Evolutionary conservation across 2,113 vertebrate species (phyloP), one percentile per base, ranked within the genome.

Genomic region (Phocoena sinus): DNA sequence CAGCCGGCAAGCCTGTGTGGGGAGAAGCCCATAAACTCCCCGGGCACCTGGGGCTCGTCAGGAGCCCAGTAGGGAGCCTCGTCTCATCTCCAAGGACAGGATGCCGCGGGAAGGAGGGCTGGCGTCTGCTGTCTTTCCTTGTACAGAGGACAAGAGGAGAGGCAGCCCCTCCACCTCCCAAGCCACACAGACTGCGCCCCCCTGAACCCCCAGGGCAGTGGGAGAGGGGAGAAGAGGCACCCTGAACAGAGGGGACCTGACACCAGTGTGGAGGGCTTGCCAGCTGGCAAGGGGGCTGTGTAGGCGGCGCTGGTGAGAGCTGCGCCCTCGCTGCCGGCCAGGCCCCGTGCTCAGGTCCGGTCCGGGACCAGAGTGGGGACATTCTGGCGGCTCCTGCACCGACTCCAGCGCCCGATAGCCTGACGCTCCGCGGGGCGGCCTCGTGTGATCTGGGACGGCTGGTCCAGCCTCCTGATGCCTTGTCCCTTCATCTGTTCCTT

Each of bases 271-370:
- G 68, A 65, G 67, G 53, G 56, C 65, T 2, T 3, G 3, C 67
- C 84, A 18, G 36, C 67, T 12, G 56, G 11, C 76, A 18, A 25
- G 28, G 77, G 44, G 70, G 50, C 71, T 65, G 62, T 26, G 31
- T 8, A 17, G 3, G 38, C 0, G 3, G 31, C 20, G 70, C 77
- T 13, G 38, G 6, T 53, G 38, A 26, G 12, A 17, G 68, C 56
- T 2, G 56, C 12, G 13, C n/a, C 56, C 47, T 47, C 5, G 1
- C 70, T 5, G 33, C 14, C 3, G 28, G 15, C 74, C 28, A 3
- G 71, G 70, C 14, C 1, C n/a, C 8, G 2, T 6, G 28, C 60
- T n/a, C 1, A 0, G 4, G 7, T 7, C 71, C 13, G 0, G 1
- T 1, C 33, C 77, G 18, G 62, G 70, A 11, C 25, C 25, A 5